These are phyloP conservation scores for Melanostigma gelatinosum DNA, from an alignment of 2,113 vertebrate genomes.

Conservation along the genomic window DNA sequence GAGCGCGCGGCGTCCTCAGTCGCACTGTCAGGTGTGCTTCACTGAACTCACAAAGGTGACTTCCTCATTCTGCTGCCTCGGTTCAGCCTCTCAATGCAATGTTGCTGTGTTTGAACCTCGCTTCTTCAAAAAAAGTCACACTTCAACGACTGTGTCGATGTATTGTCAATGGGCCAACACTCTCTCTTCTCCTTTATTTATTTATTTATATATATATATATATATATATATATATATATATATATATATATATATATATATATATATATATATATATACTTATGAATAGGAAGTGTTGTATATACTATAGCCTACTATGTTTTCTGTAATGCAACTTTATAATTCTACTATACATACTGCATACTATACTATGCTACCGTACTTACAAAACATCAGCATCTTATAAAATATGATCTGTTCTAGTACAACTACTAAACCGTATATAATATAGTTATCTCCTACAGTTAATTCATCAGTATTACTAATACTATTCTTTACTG, in stretches of 20 bases:
- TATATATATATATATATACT: neutral
- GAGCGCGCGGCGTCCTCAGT: neutral
- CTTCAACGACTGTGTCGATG: conserved; percentile 2
- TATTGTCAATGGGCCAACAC: neutral
- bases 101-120: neutral
- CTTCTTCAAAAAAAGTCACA: neutral
- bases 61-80: conserved; percentile 67
- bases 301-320: too few species aligned
- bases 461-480: rapidly evolving
- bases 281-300: too few species aligned
- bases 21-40: conserved; percentile 34
- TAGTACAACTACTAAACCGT: neutral
- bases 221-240: neutral
- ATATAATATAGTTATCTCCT: neutral
- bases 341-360: too few species aligned
- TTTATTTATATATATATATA: neutral
- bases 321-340: too few species aligned
- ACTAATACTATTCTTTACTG: neutral
- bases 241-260: neutral
- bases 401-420: neutral
- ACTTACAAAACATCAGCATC: neutral
- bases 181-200: conserved; percentile 23
- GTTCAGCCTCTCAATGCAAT: conserved; percentile 39
- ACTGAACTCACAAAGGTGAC: conserved; percentile 60
- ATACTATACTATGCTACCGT: too few species aligned